Conservation (phyloP, 2,888 invertebrate species). For the Leptothorax acervorum region DNA sequence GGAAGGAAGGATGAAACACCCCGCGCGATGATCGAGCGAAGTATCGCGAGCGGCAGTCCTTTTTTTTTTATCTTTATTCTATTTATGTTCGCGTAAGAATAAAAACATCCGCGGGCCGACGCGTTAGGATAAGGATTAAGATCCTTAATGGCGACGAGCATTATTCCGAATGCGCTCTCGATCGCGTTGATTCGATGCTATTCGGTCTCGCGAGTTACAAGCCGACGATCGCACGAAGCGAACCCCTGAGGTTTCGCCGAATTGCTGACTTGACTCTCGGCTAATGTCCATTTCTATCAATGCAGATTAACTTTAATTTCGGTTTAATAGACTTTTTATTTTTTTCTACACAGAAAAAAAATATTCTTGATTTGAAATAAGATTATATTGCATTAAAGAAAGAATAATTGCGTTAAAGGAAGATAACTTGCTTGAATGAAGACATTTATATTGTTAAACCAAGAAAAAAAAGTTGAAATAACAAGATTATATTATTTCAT, state of each 20-base stretch:
- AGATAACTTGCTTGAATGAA: no score
- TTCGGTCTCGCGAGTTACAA: constrained; percentile 21
- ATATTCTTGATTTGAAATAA: no score
- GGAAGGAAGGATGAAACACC: not conserved
- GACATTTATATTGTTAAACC: no score
- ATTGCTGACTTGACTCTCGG: not conserved
- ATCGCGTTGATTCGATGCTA: constrained; percentile 22
- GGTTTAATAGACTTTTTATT: no score
- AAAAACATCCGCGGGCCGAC: constrained; percentile 5
- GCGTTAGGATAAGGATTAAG: constrained; percentile 33
- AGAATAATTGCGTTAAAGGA: no score
- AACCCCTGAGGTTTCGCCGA: constrained; percentile 1
- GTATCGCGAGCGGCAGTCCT: not conserved
- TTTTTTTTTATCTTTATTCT: not conserved
- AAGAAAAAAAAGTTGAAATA: no score
- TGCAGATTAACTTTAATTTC: no score
- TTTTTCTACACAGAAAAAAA: no score
- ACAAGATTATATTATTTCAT: no score
- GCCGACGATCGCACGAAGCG: constrained; percentile 33
- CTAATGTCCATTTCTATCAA: no score
- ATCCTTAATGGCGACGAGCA: not conserved
- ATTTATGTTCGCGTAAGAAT: not conserved
- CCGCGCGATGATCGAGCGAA: not conserved
- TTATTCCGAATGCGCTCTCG: not conserved
- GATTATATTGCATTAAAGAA: no score